Evolutionary conservation across 2,797 vertebrate species (phyloP), one percentile per base, ranked within the genome.

Genomic region (Scolopax bukidnonensis): DNA sequence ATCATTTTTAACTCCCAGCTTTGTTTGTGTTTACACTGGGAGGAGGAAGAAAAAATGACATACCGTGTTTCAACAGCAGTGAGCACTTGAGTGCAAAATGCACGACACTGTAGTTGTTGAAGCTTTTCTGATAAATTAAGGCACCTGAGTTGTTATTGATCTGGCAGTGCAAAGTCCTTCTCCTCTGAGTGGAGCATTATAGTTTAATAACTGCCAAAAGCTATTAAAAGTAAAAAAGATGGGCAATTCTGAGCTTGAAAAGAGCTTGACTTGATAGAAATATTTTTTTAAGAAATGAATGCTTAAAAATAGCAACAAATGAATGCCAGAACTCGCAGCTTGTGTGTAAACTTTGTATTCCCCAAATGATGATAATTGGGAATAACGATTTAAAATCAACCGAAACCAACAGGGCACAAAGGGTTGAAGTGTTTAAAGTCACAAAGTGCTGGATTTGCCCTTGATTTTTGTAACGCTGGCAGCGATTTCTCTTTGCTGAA

Each of bases 331-430:
- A 68, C 27, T 43, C 78, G 53, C 17, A 43, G 19, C 36, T 56
- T 57, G 67, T 36, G 36, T 70, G 16, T 28, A 50, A 67, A 25
- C 40, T 45, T 75, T 48, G 38, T 47, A 30, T 48, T 69, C 41
- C 51, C 63, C n/a, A 54, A 18, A 19, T n/a, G 11, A 30, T 43
- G 2, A 0, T 32, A 36, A 67, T 1, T 48, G n/a, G 61, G 65
- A 61, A 45, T 36, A 54, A 2, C 1, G 1, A 5, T 73, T 21
- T 38, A 6, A 83, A 82, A n/a, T 51, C 64, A 30, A 2, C 36
- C 3, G 1, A 67, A 65, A 1, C 23, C 41, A 8, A 1, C 10
- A 3, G 67, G 27, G 23, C 33, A 4, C 9, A 1, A 12, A 17
- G 45, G 7, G 10, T 10, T 38, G 45, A 24, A 15, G 17, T 54